phyloP scores from a whole-genome alignment of 2,113 vertebrate species.

The Noturus placidus region DNA sequence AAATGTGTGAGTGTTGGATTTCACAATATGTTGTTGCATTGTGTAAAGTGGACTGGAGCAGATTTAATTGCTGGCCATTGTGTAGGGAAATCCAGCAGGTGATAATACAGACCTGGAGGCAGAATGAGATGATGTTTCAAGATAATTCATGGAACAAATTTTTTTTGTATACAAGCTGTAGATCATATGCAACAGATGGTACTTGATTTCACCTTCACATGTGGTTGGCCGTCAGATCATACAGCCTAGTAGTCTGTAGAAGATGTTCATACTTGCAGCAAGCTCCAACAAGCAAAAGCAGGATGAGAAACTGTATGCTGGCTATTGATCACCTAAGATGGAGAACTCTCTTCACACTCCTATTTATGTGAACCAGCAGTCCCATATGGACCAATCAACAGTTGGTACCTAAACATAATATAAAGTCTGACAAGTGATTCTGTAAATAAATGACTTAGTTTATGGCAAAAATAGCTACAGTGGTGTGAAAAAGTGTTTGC shows the following conservation, averaged over 20 bases:
- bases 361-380: conserved; percentile 20
- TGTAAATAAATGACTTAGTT: conserved; percentile 37
- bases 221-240: not conserved
- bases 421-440: conserved; percentile 31
- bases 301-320: conserved; percentile 72
- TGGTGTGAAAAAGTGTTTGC: no score
- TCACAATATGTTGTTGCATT: not conserved
- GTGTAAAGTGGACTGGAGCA: not conserved
- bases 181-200: not conserved
- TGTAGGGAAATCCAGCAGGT: conserved; percentile 60
- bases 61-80: conserved; percentile 63
- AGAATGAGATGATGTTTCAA: not conserved
- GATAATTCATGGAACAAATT: not conserved
- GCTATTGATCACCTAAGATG: conserved; percentile 37
- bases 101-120: conserved; percentile 65
- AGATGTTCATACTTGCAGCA: conserved; percentile 65
- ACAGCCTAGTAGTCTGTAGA: not conserved
- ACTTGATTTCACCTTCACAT: conserved; percentile 68
- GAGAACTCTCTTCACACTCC: not conserved
- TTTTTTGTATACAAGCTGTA: not conserved
- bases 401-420: not conserved
- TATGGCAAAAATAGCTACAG: not conserved
- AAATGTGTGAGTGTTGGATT: not conserved
- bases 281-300: conserved; percentile 71
- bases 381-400: not conserved